Percentiles rank a stretch among this genome's conserved stretches.
Evolutionary conservation across 2,113 vertebrate genomes (phyloP).

Genomic region (Numida meleagris): DNA sequence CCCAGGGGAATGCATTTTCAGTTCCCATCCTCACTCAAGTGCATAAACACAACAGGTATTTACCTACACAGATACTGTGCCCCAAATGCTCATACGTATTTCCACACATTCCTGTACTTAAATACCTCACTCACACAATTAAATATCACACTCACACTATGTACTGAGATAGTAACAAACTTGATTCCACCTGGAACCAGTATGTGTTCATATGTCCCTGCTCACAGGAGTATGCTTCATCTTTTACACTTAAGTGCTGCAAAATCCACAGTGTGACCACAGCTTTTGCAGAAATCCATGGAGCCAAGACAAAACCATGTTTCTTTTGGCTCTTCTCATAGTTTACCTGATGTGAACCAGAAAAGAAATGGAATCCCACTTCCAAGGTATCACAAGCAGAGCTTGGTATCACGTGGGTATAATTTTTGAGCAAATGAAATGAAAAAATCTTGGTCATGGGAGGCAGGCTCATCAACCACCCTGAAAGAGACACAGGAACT

Average conservation of each 20-base stretch:
- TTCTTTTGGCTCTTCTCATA: neutral
- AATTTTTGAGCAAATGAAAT: neutral
- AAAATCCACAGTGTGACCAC: neutral
- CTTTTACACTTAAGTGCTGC: neutral
- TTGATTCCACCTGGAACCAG: neutral
- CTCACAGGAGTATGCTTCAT: neutral
- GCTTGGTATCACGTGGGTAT: neutral
- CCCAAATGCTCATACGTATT: neutral
- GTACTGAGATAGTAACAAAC: neutral
- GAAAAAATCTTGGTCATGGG: neutral
- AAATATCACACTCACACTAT: neutral
- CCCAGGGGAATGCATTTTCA: neutral
- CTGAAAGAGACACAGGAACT: neutral
- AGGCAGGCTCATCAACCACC: neutral
- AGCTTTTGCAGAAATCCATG: neutral
- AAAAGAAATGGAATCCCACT: neutral
- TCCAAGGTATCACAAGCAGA: neutral
- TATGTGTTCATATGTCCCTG: neutral
- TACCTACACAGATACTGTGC: neutral
- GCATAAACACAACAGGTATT: accelerated
- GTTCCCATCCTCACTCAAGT: neutral
- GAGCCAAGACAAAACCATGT: neutral
- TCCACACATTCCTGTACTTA: neutral
- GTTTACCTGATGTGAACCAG: neutral
- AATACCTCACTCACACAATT: neutral